Evolutionary conservation across 1,140 invertebrate species (phyloP), one percentile per base, ranked within the genome.

Genomic region (Caligus rogercresseyi): DNA sequence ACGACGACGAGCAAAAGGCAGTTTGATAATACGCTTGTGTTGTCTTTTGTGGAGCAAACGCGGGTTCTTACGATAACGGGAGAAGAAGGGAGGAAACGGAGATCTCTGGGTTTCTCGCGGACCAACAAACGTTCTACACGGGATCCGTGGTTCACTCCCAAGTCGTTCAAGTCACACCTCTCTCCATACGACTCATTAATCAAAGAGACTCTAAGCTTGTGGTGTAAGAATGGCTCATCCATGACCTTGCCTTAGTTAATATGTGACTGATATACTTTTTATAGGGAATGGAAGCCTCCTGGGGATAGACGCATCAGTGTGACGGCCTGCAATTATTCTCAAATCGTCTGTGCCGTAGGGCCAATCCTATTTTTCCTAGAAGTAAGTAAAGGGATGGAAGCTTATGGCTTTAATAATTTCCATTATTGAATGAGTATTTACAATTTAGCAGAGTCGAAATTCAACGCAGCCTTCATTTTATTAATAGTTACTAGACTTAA

Each of bases 11-110:
- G 74, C 0, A 55, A 61, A 62, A n/a, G n/a, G n/a, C 75, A 77
- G 62, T 78, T 78, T 67, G 90, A 96, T 69, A 92, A 96, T 70
- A 90, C 88, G 1, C 74, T 97, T 1, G 89, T 96, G 0, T 73
- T 96, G 18, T 83, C 91, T 1, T 96, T 96, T 74, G 91, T 97
- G 58, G 90, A 89, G 11, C 89, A 94, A 70, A 94, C 90, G 1
- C 80, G 89, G 68, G 83, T 96, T 59, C 74, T 96, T 43, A 84
- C 83, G 65, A 72, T 96, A 21, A 89, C 81, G 68, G 91, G 89
- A 0, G 93, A 96, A 70, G 92, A 97, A 76, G 90, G 98, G 93
- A 98, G 73, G 94, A 98, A 74, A 95, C 89, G 0, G 89, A 96
- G 70, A 86, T 91, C 65, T 73, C 81, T 51, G 89, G 89, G 24